phyloP scores from a whole-genome alignment of 2,888 invertebrate species.

The Andrena marginata region DNA sequence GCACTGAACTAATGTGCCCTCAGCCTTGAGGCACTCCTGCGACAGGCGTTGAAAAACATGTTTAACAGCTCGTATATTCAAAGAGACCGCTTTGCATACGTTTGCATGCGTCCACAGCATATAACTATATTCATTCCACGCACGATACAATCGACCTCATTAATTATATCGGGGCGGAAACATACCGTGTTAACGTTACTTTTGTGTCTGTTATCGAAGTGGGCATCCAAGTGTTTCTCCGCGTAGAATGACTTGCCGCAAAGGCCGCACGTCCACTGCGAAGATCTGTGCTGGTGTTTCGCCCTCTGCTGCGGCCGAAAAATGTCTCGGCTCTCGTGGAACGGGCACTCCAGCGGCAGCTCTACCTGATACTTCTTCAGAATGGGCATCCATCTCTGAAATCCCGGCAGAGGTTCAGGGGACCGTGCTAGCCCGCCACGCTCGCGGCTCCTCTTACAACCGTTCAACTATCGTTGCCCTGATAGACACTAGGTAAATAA shows the following conservation, averaged over 20 bases:
- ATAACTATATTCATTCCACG: not conserved
- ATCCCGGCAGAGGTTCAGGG: conserved; percentile 37
- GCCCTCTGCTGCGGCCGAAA: conserved; percentile 95
- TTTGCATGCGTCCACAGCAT: not conserved
- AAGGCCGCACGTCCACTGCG: conserved; percentile 96
- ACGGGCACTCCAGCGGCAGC: conserved; percentile 95
- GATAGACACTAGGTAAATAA: not conserved
- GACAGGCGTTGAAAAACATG: too few relatives aligned
- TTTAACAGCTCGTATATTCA: too few relatives aligned
- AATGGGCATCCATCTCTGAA: conserved; percentile 94
- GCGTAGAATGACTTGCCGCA: conserved; percentile 97
- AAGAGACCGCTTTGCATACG: too few relatives aligned
- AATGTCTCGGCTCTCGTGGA: conserved; percentile 94
- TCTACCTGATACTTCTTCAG: conserved; percentile 95
- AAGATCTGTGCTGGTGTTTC: conserved; percentile 93
- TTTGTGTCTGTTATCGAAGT: conserved; percentile 95
- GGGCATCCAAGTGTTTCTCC: conserved; percentile 94
- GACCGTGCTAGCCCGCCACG: not conserved
- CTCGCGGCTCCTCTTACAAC: too few relatives aligned
- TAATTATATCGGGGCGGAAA: not conserved
- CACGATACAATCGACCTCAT: not conserved
- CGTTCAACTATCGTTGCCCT: not conserved
- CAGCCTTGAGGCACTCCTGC: too few relatives aligned
- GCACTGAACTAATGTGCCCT: not conserved
- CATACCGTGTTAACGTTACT: conserved; percentile 92